phyloP scores from a whole-genome alignment of 1,140 invertebrate species.

The Parasteatoda tepidariorum region DNA sequence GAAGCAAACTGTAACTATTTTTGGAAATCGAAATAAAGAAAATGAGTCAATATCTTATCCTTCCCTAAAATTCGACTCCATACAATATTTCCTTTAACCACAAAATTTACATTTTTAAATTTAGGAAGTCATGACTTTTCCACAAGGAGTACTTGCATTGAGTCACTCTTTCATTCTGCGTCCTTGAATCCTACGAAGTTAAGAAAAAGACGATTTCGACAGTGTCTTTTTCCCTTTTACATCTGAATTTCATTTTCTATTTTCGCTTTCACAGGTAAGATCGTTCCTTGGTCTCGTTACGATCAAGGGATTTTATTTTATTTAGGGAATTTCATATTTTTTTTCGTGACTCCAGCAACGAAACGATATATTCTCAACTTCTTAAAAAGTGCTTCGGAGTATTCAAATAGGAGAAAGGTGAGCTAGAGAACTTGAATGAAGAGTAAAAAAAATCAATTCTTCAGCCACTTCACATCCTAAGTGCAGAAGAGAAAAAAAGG shows the following conservation, averaged over 20 bases:
- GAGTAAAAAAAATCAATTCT: conserved; percentile 32
- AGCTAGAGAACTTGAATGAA: conserved; percentile 28
- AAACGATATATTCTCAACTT: conserved; percentile 51
- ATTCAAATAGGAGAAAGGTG: conserved; percentile 41
- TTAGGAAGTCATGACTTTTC: too few relatives aligned
- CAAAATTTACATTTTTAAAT: too few relatives aligned
- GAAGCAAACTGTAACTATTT: too few relatives aligned
- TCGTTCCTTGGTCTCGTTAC: background rate
- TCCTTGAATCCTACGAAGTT: too few relatives aligned
- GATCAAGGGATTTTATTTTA: conserved; percentile 5
- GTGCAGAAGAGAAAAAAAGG: conserved; percentile 13
- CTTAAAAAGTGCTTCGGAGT: conserved; percentile 46
- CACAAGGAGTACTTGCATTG: too few relatives aligned
- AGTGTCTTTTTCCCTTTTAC: too few relatives aligned
- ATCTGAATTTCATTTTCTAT: conserved; percentile 53
- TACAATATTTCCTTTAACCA: too few relatives aligned
- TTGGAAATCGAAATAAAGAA: too few relatives aligned
- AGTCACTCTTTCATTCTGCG: too few relatives aligned
- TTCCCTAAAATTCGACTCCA: too few relatives aligned
- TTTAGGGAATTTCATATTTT: conserved; percentile 20
- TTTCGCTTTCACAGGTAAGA: conserved; percentile 51
- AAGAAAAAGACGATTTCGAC: too few relatives aligned
- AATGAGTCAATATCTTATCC: too few relatives aligned
- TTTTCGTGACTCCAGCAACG: conserved; percentile 19
- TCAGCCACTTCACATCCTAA: conserved; percentile 34